phyloP scores from a whole-genome alignment of 2,113 vertebrate genomes.

The Mormoops blainvillei region DNA sequence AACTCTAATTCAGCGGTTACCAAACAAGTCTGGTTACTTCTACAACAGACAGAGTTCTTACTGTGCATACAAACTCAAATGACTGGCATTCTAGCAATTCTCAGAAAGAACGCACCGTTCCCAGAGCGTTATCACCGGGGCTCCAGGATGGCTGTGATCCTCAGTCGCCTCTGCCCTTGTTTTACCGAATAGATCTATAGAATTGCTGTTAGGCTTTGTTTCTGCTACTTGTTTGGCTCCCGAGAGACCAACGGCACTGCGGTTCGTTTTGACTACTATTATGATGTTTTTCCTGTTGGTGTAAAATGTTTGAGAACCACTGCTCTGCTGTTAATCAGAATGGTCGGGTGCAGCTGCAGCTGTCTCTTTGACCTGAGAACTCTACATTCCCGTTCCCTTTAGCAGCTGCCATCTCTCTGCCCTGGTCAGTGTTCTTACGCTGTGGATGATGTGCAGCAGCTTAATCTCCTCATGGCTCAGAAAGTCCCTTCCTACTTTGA shows the following conservation, averaged over 20 bases:
- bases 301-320: neutral
- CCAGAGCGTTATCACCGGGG: neutral
- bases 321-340: neutral
- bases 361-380: neutral
- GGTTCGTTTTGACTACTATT: neutral
- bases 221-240: neutral
- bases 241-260: neutral
- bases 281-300: neutral
- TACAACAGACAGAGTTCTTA: neutral
- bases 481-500: conserved; percentile 9
- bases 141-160: neutral
- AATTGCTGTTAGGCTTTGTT: neutral
- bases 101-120: neutral
- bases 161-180: neutral
- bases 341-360: neutral
- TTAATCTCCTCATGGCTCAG: neutral
- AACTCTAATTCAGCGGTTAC: neutral
- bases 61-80: neutral
- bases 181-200: neutral
- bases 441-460: neutral
- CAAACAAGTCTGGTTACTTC: neutral
- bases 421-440: neutral
- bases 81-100: conserved; percentile 3
- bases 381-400: neutral
- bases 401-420: neutral